These are phyloP conservation scores for Mechanitis messenoides DNA, from an alignment of 2,888 invertebrate species.

Conservation along the genomic window DNA sequence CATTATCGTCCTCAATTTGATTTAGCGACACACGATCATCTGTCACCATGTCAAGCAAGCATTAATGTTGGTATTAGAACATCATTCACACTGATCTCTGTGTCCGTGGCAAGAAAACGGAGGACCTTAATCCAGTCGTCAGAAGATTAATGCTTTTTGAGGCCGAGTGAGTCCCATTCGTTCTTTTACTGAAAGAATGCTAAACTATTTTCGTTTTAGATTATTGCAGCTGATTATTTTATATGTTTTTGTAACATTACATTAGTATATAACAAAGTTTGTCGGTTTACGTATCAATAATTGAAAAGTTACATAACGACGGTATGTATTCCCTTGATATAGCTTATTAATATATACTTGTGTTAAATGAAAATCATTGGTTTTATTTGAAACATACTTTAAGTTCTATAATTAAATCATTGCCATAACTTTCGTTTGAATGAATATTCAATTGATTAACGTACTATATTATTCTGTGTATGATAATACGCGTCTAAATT, in stretches of 20 bases:
- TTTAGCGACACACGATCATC: constrained; percentile 15
- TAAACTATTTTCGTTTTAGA: constrained; percentile 4
- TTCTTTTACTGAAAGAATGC: constrained; percentile 25
- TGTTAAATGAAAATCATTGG: no score
- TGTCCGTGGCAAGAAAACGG: constrained; percentile 13
- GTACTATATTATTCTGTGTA: not conserved
- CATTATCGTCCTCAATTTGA: constrained; percentile 11
- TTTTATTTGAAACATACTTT: no score
- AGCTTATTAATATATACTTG: no score
- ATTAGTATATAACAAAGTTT: no score
- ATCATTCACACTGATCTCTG: constrained; percentile 18
- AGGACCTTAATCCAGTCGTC: constrained; percentile 29
- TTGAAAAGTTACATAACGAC: no score
- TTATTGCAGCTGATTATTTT: not conserved
- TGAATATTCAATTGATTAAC: not conserved
- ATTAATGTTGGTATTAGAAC: constrained; percentile 18
- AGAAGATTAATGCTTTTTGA: constrained; percentile 31
- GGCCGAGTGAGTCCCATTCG: constrained; percentile 28
- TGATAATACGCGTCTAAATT: no score
- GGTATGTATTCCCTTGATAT: no score
- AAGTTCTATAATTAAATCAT: no score
- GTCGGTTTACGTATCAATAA: no score
- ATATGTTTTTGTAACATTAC: not conserved
- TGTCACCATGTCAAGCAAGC: constrained; percentile 21
- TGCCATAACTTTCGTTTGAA: no score